Percentiles rank a stretch among this genome's conserved stretches.
phyloP scores from a whole-genome alignment of 2,888 invertebrate species.

The Julus scandinavius region DNA sequence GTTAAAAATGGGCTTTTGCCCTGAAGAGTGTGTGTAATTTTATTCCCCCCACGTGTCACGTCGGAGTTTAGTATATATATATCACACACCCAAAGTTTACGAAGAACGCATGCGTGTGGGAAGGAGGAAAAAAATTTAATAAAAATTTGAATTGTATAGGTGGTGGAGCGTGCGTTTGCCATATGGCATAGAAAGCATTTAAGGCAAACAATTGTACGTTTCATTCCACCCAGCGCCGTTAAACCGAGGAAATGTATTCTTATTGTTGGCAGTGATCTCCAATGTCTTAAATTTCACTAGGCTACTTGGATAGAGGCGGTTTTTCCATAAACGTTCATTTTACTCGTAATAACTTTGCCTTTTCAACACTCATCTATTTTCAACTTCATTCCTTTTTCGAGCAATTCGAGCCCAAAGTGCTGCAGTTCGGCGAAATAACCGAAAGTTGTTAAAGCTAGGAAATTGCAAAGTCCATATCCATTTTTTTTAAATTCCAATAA shows the following conservation, averaged over 20 bases:
- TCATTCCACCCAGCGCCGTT: not conserved
- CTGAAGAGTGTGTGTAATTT: conserved; percentile 10
- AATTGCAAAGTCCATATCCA: not conserved
- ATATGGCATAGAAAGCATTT: conserved; percentile 30
- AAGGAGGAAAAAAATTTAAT: conserved; percentile 24
- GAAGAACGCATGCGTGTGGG: not conserved
- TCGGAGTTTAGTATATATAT: not conserved
- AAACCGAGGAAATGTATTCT: not conserved
- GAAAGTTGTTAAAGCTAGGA: not conserved
- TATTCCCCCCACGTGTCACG: conserved; percentile 25
- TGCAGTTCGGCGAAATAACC: not conserved
- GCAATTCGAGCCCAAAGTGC: not conserved
- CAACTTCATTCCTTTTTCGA: not conserved
- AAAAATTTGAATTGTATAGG: conserved; percentile 42
- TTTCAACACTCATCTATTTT: not conserved
- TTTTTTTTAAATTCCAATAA: not conserved
- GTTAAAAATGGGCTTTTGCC: conserved; percentile 1
- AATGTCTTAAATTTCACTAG: not conserved
- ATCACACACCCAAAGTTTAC: not conserved
- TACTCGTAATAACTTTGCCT: not conserved
- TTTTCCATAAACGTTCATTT: not conserved
- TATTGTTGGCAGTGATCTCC: not conserved
- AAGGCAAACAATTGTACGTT: not conserved
- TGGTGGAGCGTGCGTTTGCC: not conserved
- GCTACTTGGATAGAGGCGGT: not conserved